A percentile compares a stretch with the other conserved stretches of the same genome.
phyloP scores from a whole-genome alignment of 2,888 invertebrate species.

The Chrysolina oricalcia region DNA sequence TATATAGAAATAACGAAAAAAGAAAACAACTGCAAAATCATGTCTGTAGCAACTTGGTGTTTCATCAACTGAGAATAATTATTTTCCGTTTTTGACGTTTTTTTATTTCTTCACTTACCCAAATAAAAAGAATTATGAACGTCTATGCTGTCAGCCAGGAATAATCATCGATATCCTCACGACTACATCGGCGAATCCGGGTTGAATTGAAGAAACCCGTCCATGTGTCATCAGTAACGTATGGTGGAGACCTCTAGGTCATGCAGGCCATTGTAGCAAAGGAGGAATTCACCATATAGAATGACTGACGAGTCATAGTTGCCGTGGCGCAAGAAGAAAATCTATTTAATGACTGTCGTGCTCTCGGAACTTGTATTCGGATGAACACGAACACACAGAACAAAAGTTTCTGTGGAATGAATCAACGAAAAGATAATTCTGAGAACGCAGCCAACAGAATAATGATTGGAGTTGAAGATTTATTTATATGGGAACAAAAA shows the following conservation, averaged over 20 bases:
- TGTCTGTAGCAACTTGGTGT: too few relatives aligned
- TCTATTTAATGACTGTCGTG: constrained; percentile 25
- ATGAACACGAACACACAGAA: not conserved
- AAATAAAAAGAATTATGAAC: constrained; percentile 11
- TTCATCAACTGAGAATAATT: too few relatives aligned
- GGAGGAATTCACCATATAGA: constrained; percentile 56
- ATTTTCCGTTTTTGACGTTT: too few relatives aligned
- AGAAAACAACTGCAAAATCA: too few relatives aligned
- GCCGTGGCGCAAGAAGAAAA: constrained; percentile 11
- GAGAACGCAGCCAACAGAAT: not conserved
- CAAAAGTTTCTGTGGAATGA: not conserved
- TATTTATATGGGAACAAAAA: too few relatives aligned
- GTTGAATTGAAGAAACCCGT: constrained; percentile 65
- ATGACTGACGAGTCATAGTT: constrained; percentile 51
- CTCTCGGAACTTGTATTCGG: constrained; percentile 1
- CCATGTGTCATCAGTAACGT: constrained; percentile 64
- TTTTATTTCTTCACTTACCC: not conserved
- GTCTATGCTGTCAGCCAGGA: constrained; percentile 35
- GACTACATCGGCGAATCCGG: constrained; percentile 60
- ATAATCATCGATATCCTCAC: constrained; percentile 61
- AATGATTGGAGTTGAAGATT: too few relatives aligned
- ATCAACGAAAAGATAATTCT: not conserved
- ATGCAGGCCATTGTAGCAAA: constrained; percentile 59
- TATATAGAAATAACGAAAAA: too few relatives aligned
- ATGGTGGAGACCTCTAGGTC: constrained; percentile 62